Base-by-base conservation (phyloP, 2,888 invertebrate genomes). In the Acronicta leporina region DNA sequence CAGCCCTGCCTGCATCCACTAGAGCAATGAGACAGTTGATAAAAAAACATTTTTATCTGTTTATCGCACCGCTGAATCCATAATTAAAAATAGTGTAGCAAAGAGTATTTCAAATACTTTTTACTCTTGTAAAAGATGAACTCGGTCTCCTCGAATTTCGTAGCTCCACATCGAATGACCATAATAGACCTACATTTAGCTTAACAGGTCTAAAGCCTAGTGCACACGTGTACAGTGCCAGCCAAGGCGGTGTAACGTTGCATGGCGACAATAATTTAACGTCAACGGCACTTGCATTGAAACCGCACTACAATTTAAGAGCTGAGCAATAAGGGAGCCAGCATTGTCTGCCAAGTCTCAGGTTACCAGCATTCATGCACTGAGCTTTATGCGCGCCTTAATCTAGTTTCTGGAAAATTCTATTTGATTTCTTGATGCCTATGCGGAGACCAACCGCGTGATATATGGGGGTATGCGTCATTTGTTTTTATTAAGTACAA, bases 251-350 rank as follows among this genome's bases (percentile, higher is more conserved):
- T 89, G 91, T 91, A 87, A 88, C 89, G 89, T 88, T 87, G 85
- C 88, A 87, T 85, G 84, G 89, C 83, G 89, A 92, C 92, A 91
- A 93, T 94, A 94, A 94, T 92, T 94, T 92, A 92, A 91, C 88
- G 92, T 93, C 93, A 90, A 84, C 80, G 86, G 88, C 92, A 91
- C 91, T 89, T 92, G 93, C 93, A 93, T 94, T 92, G 91, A 92
- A 92, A 92, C 94, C 93, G 80, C 91, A 87, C 81, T 83, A 90
- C 93, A 91, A 94, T 94, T 94, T 94, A 94, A 92, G 92, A 90
- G 90, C 92, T 84, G 84, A 89, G 93, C 91, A 91, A 92, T 94
- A 94, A 92, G 91, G 92, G 91, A 90, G 88, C 87, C 87, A 81
- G 88, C 88, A 91, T 92, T 91, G 90, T 92, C 88, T 88, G 88